Conservation (phyloP, 1,140 invertebrate genomes). For the Acyrthosiphon pisum region DNA sequence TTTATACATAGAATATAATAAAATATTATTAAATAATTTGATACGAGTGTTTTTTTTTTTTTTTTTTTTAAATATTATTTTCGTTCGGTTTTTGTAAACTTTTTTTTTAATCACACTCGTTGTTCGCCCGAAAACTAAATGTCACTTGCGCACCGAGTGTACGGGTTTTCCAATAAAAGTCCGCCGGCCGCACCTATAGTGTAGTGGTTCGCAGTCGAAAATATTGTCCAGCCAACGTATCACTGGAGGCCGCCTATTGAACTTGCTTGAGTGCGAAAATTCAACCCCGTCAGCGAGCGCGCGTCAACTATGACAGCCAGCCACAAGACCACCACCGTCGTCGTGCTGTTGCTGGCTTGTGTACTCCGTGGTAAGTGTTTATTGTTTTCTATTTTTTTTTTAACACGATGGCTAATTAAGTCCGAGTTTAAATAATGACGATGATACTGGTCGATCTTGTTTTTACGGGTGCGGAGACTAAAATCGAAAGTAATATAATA, state of each 20-base stretch:
- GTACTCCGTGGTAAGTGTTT: neutral
- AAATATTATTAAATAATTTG: neutral
- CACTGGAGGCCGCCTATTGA: neutral
- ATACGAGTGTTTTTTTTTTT: slow-evolving; percentile 14
- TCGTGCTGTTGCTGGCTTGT: slow-evolving; percentile 24
- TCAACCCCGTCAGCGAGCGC: slow-evolving; percentile 19
- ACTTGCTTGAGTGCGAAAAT: neutral
- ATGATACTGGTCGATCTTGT: neutral
- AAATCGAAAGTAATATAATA: slow-evolving; percentile 54
- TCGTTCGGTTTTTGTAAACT: neutral
- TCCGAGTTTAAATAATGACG: neutral
- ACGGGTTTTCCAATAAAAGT: slow-evolving; percentile 13
- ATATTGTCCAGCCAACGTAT: neutral
- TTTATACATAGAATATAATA: neutral
- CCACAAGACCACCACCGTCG: slow-evolving; percentile 8
- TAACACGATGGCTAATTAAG: too few relatives aligned
- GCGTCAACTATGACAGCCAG: neutral
- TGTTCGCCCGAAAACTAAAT: slow-evolving; percentile 45
- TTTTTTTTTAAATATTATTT: too few relatives aligned
- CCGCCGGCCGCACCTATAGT: slow-evolving; percentile 18
- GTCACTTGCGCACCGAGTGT: neutral
- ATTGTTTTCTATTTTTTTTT: neutral
- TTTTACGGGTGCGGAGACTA: neutral
- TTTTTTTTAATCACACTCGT: neutral
- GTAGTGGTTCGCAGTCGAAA: slow-evolving; percentile 21